Evolutionary conservation across 37 sponge, comb jelly and placozoan species (phyloP).

Genomic region (Geodia barretti): DNA sequence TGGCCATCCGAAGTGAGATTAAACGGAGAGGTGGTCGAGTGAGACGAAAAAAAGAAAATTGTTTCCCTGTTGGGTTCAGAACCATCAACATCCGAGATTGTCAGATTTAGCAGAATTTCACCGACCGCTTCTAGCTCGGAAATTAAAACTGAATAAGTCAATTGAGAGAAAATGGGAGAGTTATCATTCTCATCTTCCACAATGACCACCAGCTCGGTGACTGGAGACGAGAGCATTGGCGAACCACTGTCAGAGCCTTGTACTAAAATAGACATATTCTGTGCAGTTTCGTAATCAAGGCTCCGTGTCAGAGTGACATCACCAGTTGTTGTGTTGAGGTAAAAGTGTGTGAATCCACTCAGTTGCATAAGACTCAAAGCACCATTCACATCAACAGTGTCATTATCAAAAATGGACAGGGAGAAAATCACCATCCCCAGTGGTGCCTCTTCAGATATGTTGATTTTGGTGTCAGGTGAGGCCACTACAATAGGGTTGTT

Average conservation of each 20-base stretch:
- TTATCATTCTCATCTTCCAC: conserved; percentile 54
- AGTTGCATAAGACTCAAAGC: background rate
- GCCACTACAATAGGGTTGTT: conserved; percentile 22
- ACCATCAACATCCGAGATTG: conserved; percentile 28
- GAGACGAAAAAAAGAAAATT: conserved; percentile 4
- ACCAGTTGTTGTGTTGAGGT: conserved; percentile 20
- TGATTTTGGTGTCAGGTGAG: background rate
- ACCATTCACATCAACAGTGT: conserved; percentile 10
- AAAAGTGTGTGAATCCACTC: background rate
- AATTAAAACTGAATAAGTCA: conserved; percentile 6
- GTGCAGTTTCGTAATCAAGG: conserved; percentile 27
- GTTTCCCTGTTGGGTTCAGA: conserved; percentile 29
- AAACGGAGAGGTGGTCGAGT: conserved; percentile 3
- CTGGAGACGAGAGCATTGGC: conserved; percentile 47
- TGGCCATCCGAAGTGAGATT: conserved; percentile 21
- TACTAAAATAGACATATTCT: conserved; percentile 35
- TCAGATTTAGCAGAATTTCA: conserved; percentile 2
- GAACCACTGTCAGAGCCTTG: conserved; percentile 47
- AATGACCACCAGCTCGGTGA: conserved; percentile 3
- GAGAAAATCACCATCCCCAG: conserved; percentile 9
- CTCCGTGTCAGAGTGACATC: conserved; percentile 1
- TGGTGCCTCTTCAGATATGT: conserved; percentile 6
- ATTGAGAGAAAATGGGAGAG: conserved; percentile 41
- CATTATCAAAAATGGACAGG: conserved; percentile 10
- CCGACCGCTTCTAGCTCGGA: conserved; percentile 28